Base-by-base conservation (phyloP, 92 coral and sea anemone genomes). In the Isaurus tuberculatus region DNA sequence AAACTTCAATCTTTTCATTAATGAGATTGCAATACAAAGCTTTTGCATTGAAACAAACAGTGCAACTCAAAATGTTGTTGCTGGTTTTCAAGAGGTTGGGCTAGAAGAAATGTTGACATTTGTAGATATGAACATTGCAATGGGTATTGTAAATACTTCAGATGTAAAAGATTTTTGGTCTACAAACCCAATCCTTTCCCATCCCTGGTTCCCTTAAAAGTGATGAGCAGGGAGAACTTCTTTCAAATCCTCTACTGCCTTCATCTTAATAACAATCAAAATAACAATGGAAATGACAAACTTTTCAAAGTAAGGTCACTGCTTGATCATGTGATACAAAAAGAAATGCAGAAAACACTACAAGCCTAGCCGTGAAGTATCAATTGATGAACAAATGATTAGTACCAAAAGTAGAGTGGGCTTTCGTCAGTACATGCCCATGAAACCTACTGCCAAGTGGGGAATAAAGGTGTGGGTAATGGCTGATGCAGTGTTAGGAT, bases 371-470 rank as follows among this genome's bases (percentile, higher is more conserved):
- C 69, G 89, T 7, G 89, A 80, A 70, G 42, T 86, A 17, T 51
- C 63, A 26, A 61, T 80, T 49, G 90, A 86, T 86, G 86, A 81
- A 33, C 90, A 86, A 25, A 86, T 81, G 90, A 86, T 86, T 19
- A 82, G 80, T 22, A 81, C 90, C 0, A 75, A 29, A 37, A 75
- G 88, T 33, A 61, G 85, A 61, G 46, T 77, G 33, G 72, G 85
- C 34, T 36, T 36, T 8, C 42, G 8, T 3, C 42, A 36, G 8
- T 36, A 36, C 8, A 36, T 36, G 42, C 42, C 42, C 8, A 3
- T 36, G 42, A 36, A 36, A 8, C 42, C 42, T 3, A 36, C 42
- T 8, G 8, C 4, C 42, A 36, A 36, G 42, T 36, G 42, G 42
- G 42, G 42, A 3, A 36, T 36, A 3, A 36, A 36, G 42, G 42